Base-by-base conservation (phyloP, 2,113 vertebrate species). In the Talpa occidentalis region DNA sequence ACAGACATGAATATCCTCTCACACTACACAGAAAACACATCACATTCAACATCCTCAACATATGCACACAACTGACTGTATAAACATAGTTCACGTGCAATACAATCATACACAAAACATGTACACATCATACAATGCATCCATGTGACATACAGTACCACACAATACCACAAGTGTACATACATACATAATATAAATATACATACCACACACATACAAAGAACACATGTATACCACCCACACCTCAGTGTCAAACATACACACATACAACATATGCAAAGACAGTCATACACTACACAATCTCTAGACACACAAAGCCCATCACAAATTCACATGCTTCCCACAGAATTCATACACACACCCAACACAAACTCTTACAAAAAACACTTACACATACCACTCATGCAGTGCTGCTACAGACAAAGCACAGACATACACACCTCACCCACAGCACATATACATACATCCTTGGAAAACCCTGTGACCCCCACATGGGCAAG, bases 351-450 rank as follows among this genome's bases (percentile, higher is more conserved):
- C 44, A 44, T 44, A 44, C 44, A 44, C 44, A 44, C 44, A 44
- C 44, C 44, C 26, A 28, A 30, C 21, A 78, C 15, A 37, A 6
- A 2, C 37, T 82, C 16, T 9, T 19, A 59, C 62, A 83, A 70
- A 37, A 22, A 82, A 56, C 21, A n/a, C n/a, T n/a, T n/a, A 12
- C 17, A 37, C 0, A 0, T n/a, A 21, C 44, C 67, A 24, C 26
- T 3, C n/a, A 3, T 8, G 42, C n/a, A 7, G 17, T 11, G 1
- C 10, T 60, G 12, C 32, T 47, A 16, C 0, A n/a, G 10, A 35
- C 54, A 60, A 35, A 49, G 17, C 10, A 32, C 6, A 14, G 1
- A 16, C 1, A 10, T 2, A 12, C 24, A 11, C n/a, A n/a, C n/a
- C n/a, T 44, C 44, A 44, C 5, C 44, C 2, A 49, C 8, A 49